phyloP scores from a whole-genome alignment of 2,888 invertebrate genomes.

The Dinocampus coccinellae region DNA sequence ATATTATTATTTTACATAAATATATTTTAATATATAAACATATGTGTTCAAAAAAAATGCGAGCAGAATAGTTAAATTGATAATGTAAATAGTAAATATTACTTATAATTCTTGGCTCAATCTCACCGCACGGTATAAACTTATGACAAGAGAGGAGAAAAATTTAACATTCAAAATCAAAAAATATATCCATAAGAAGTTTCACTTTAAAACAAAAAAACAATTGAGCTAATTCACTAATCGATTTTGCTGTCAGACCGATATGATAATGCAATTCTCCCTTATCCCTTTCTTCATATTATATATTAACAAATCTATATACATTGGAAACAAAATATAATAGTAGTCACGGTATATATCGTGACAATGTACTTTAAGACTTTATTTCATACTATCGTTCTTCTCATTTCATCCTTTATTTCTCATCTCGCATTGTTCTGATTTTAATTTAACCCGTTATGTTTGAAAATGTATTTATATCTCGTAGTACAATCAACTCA shows the following conservation, averaged over 20 bases:
- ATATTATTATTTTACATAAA: background rate
- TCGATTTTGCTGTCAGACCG: background rate
- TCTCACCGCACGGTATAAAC: too few relatives aligned
- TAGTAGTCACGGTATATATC: conserved; percentile 28
- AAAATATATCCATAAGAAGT: too few relatives aligned
- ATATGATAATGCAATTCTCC: background rate
- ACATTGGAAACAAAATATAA: background rate
- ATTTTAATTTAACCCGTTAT: background rate
- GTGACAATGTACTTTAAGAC: conserved; percentile 29
- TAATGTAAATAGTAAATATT: too few relatives aligned
- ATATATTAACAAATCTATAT: background rate
- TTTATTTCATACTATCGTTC: background rate
- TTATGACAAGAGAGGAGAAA: too few relatives aligned
- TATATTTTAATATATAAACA: background rate
- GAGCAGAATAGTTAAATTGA: background rate
- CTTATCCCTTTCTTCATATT: background rate
- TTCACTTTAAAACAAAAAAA: too few relatives aligned
- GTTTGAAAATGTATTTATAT: background rate
- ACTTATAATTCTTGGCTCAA: background rate
- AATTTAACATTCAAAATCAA: too few relatives aligned
- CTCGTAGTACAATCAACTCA: background rate
- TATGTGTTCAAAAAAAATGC: conserved; percentile 15
- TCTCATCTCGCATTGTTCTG: background rate
- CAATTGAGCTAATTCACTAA: too few relatives aligned
- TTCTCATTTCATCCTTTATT: background rate